Percentiles rank a stretch among this genome's conserved stretches.
phyloP scores from a whole-genome alignment of 92 coral and sea anemone species.

The Porites lobata region DNA sequence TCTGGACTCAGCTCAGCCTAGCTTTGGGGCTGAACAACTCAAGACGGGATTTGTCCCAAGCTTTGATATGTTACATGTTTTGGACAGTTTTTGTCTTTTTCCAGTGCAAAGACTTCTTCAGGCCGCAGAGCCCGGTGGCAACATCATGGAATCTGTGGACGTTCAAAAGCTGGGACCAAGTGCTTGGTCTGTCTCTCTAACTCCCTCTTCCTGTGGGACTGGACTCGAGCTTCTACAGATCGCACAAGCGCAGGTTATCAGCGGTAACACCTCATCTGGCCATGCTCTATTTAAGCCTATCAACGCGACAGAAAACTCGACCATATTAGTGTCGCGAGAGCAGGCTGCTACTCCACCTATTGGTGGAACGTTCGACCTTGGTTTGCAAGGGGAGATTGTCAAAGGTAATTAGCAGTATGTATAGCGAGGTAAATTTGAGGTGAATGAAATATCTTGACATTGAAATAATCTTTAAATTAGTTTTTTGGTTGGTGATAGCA shows the following conservation, averaged over 20 bases:
- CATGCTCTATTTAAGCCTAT: conserved; percentile 57
- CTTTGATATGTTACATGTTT: background rate
- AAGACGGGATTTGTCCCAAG: background rate
- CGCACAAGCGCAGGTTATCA: conserved; percentile 58
- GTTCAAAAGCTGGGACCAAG: conserved; percentile 70
- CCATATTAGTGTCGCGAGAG: conserved; percentile 69
- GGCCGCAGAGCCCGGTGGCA: conserved; percentile 82
- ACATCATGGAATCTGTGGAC: conserved; percentile 73
- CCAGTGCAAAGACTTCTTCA: conserved; percentile 66
- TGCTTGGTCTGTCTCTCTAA: conserved; percentile 69
- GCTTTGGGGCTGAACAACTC: background rate
- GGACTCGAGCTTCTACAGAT: conserved; percentile 74
- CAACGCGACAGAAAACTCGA: conserved; percentile 52
- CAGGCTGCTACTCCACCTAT: conserved; percentile 83
- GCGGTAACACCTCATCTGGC: conserved; percentile 55
- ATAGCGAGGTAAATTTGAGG: background rate
- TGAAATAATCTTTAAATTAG: background rate
- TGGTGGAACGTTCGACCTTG: conserved; percentile 82
- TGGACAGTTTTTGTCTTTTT: background rate
- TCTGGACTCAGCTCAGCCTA: no score
- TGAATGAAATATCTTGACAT: background rate
- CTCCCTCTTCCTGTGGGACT: conserved; percentile 84
- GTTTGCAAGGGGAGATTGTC: conserved; percentile 54
- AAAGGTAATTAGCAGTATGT: conserved; percentile 59
- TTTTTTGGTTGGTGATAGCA: background rate